Base-by-base conservation (phyloP, 1,140 invertebrate species). In the Phthorimaea operculella region DNA sequence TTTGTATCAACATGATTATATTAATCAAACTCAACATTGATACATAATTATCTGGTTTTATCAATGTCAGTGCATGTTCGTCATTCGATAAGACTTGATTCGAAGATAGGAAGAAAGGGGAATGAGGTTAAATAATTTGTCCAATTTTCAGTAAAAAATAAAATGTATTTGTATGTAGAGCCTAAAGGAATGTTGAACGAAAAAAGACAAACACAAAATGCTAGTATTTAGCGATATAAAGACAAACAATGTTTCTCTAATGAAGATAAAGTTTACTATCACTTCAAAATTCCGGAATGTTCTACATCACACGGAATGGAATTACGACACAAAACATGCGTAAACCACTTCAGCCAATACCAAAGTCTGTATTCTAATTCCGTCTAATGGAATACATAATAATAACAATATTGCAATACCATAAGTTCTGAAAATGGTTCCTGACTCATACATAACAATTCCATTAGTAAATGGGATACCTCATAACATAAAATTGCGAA, bases 381-480 rank as follows among this genome's bases (percentile, higher is more conserved):
- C 16, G 44, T 15, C 44, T 47, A 47, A 47, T 47, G 44, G 44
- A 47, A 47, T 17, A 47, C 15, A 11, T 9, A 47, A 16, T 47
- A 47, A 47, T 16, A 47, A 47, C 15, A 2, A 15, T 15, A 47
- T 17, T 16, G 15, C 44, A 44, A 48, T 53, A 51, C 51, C 42
- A 62, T 62, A 52, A 34, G 28, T 50, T 55, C 33, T 21, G 51
- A 53, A 54, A 53, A 50, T 33, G 28, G n/a, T 47, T 47, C n/a
- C 36, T 39, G 8, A 39, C n/a, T 9, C 36, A 39, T 39, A 39
- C 36, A 39, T 4, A 39, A 39, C n/a, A 39, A 10, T 53, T 53
- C 60, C 53, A 62, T 55, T 58, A 52, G 42, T 45, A 58, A 56
- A 55, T 56, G 56, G 45, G 50, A 34, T 34, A 56, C 36, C 33